Base-by-base conservation (phyloP, 2,113 vertebrate species). In the Salminus brasiliensis region DNA sequence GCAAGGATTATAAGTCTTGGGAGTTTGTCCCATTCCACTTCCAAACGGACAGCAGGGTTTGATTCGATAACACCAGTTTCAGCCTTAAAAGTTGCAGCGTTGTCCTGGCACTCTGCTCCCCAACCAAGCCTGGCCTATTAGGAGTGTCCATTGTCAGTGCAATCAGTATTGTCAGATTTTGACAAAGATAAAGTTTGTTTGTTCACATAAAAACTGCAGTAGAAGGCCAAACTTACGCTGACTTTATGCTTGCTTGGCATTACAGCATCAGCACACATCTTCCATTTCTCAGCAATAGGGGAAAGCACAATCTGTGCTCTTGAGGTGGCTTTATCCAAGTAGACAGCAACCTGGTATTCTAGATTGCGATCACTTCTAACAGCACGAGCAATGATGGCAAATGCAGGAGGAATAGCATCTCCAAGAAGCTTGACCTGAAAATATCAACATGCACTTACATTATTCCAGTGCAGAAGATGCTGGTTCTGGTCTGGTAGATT, bases 241-340 rank as follows among this genome's bases (percentile, higher is more conserved):
- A 90, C 68, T 87, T 95, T 95, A 85, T 95, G 90, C 72, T 81
- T 1, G 83, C 90, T 95, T 75, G 92, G 80, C 53, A 93, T 9
- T 36, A 87, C 79, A 60, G 92, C 92, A 85, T 95, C 94, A 76
- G 90, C 91, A 84, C 93, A 95, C 29, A 94, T 2, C 78, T 89
- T 92, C 93, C 93, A 95, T 67, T 91, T 93, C 89, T 90, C 87
- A 63, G 88, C 85, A 76, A 94, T 87, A 73, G 91, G 87, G 78
- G 92, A 89, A 43, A 95, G 39, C 47, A 94, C 91, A 1, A 94
- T 25, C 80, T 96, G 95, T 52, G 94, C 0, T 81, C 89, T 91
- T 45, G 87, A 78, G 41, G n/a, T 90, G 76, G 79, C 0, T 45
- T 89, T 63, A 76, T 94, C 90, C 32, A 86, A 11, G 52, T 93